Conservation (phyloP, 2,888 invertebrate species). For the Pristionchus fissidentatus region DNA sequence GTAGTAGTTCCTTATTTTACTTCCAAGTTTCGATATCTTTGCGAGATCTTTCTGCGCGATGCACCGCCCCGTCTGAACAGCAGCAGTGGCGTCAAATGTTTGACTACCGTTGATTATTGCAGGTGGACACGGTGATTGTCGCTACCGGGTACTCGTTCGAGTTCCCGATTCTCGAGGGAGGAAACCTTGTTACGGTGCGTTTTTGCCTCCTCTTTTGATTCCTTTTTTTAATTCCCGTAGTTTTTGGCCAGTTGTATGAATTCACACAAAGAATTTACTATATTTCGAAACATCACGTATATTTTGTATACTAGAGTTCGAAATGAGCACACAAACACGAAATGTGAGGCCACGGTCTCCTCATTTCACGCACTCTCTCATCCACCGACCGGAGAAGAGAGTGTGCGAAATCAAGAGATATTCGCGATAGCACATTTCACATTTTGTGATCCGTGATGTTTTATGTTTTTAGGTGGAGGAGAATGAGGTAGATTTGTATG, state of each 20-base stretch:
- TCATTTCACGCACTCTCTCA: no score
- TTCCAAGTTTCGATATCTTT: no score
- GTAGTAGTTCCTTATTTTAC: no score
- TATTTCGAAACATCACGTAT: no score
- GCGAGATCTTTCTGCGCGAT: no score
- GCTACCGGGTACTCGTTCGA: conserved; percentile 78
- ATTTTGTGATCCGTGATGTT: not conserved
- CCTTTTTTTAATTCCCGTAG: not conserved
- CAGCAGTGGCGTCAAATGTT: no score
- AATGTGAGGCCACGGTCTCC: no score
- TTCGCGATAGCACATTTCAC: not conserved
- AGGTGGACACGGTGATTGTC: conserved; percentile 70
- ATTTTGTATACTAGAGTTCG: no score
- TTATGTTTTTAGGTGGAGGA: conserved; percentile 42
- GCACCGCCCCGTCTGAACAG: no score
- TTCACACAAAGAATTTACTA: no score
- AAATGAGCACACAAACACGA: not conserved
- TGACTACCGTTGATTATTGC: conserved; percentile 53
- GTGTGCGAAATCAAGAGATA: no score
- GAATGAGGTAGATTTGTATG: conserved; percentile 75
- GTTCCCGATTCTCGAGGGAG: conserved; percentile 74
- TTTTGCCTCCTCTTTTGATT: not conserved
- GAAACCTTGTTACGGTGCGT: conserved; percentile 65
- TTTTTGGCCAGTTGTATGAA: not conserved
- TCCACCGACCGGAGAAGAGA: no score